A percentile compares a stretch with the other conserved stretches of the same genome.
Conservation (phyloP, 2,113 vertebrate genomes). For the Pseudonaja textilis region DNA sequence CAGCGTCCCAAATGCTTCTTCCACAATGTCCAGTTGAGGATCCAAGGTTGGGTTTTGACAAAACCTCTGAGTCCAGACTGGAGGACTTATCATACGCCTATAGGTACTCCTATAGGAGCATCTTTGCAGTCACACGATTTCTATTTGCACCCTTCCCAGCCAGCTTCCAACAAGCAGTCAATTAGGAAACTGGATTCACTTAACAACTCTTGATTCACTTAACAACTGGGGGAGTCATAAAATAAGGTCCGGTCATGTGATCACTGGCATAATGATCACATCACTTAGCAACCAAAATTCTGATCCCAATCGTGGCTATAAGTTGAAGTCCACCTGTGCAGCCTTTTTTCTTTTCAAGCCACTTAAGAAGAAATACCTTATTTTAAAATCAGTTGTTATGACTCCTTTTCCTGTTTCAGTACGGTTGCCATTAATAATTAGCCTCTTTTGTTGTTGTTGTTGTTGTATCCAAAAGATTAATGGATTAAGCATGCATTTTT, state of each 20-base stretch:
- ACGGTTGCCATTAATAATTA: not conserved
- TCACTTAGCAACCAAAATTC: not conserved
- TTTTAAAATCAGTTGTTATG: not conserved
- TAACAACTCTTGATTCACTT: not conserved
- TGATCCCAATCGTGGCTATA: not conserved
- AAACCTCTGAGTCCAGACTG: not conserved
- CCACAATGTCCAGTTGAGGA: not conserved
- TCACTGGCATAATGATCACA: not conserved
- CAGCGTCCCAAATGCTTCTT: not conserved
- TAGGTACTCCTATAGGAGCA: not conserved
- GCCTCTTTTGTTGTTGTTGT: not conserved
- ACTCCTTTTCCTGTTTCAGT: not conserved
- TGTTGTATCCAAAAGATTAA: not conserved
- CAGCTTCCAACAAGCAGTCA: not conserved
- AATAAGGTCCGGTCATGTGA: not conserved
- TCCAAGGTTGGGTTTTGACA: not conserved
- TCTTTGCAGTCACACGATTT: not conserved
- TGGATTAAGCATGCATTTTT: not conserved
- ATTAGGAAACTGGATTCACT: not conserved
- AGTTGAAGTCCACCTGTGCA: not conserved
- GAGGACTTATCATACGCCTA: not conserved
- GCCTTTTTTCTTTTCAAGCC: not conserved
- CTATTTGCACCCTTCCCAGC: not conserved
- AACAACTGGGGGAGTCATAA: not conserved
- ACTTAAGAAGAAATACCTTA: not conserved